These are phyloP conservation scores for Noctua fimbriata DNA, from an alignment of 2,888 invertebrate species.

Conservation along the genomic window DNA sequence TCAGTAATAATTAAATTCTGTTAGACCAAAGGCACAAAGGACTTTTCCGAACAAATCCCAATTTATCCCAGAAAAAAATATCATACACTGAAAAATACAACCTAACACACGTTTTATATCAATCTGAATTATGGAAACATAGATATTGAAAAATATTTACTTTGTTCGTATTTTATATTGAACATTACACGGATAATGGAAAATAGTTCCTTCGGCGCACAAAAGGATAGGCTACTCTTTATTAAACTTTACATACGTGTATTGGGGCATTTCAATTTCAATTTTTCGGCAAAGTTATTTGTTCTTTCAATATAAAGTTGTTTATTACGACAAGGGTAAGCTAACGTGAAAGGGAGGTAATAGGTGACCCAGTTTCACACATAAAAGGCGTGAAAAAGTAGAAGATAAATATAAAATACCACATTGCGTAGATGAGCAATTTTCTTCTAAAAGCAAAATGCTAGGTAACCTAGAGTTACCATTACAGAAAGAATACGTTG, in stretches of 20 bases:
- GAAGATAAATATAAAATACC: constrained; percentile 53
- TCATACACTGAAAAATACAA: constrained; percentile 42
- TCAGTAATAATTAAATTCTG: constrained; percentile 36
- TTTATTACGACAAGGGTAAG: constrained; percentile 48
- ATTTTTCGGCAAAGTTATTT: constrained; percentile 57
- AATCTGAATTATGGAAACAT: constrained; percentile 48
- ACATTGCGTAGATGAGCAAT: constrained; percentile 48
- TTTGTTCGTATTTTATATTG: constrained; percentile 59
- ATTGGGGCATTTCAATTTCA: constrained; percentile 51
- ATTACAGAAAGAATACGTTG: constrained; percentile 41
- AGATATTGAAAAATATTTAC: constrained; percentile 65
- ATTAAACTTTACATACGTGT: constrained; percentile 56
- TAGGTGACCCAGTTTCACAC: constrained; percentile 54
- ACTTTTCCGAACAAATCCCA: constrained; percentile 24
- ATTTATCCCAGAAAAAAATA: constrained; percentile 28
- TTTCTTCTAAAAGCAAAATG: constrained; percentile 46
- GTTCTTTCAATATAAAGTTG: constrained; percentile 60
- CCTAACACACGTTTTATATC: constrained; percentile 45
- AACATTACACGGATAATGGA: constrained; percentile 59
- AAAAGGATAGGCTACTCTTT: constrained; percentile 46
- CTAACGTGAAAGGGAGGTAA: constrained; percentile 47
- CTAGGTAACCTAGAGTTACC: constrained; percentile 33
- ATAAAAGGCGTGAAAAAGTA: constrained; percentile 45
- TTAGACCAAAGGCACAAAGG: constrained; percentile 39
- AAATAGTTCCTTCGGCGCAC: constrained; percentile 53